phyloP scores from a whole-genome alignment of 2,888 invertebrate species.

The Zhuqinia jingwanae region DNA sequence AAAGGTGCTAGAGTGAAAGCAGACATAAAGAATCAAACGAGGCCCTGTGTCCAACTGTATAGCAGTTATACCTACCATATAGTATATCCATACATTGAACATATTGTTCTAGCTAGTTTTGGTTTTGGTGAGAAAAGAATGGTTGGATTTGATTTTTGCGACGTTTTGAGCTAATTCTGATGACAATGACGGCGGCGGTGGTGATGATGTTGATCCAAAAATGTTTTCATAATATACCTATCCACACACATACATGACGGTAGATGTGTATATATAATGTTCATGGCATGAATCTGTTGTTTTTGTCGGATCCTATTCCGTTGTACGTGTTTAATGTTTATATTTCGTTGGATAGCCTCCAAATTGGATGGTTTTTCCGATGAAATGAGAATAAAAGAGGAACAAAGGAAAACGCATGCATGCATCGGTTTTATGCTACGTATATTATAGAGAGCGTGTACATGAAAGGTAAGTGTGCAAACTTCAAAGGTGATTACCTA shows the following conservation, averaged over 20 bases:
- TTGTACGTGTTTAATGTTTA: background rate
- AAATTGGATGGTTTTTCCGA: constrained; percentile 49
- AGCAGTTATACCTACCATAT: too few species aligned
- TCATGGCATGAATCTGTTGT: background rate
- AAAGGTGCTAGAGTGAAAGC: constrained; percentile 2
- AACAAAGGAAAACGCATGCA: constrained; percentile 15
- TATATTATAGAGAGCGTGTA: background rate
- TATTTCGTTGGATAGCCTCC: constrained; percentile 44
- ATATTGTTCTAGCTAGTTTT: too few species aligned
- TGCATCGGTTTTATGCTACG: background rate
- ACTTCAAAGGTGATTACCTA: constrained; percentile 40
- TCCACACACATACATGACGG: background rate
- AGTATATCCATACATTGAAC: too few species aligned
- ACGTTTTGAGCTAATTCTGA: constrained; percentile 37
- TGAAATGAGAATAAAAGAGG: background rate
- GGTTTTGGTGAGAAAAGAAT: constrained; percentile 2
- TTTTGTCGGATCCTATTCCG: too few species aligned
- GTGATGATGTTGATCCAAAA: constrained; percentile 35
- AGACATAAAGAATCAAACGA: too few species aligned
- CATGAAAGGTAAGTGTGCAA: too few species aligned
- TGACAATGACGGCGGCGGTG: too few species aligned
- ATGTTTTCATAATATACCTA: constrained; percentile 42
- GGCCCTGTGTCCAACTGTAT: too few species aligned
- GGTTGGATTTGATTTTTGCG: constrained; percentile 19
- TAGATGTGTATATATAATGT: background rate